Conservation (phyloP, 1,140 invertebrate genomes). For the Aphis gossypii region DNA sequence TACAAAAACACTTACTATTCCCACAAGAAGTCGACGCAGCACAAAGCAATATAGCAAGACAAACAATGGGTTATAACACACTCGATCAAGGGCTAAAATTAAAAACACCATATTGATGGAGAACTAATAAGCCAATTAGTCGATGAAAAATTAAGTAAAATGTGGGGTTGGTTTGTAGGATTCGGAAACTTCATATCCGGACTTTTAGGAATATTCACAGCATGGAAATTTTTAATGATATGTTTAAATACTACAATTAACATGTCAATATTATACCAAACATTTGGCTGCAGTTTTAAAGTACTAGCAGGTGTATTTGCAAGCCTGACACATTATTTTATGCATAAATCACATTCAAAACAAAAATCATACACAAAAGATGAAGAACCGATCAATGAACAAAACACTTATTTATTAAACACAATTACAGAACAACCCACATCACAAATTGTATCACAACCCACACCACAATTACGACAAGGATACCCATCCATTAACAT, state of each 20-base stretch:
- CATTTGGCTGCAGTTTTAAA: slow-evolving; percentile 13
- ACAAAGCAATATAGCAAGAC: slow-evolving; percentile 14
- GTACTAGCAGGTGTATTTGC: neutral
- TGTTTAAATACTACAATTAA: neutral
- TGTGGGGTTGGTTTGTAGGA: neutral
- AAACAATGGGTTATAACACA: neutral
- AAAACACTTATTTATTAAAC: too few relatives aligned
- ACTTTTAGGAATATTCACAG: neutral
- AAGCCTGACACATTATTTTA: neutral
- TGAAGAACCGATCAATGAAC: too few relatives aligned
- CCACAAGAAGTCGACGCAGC: neutral
- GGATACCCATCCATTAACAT: too few relatives aligned
- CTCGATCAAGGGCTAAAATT: neutral
- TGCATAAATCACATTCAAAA: slow-evolving; percentile 12
- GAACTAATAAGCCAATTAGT: neutral
- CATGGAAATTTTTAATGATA: neutral
- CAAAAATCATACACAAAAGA: neutral
- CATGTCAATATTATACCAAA: slow-evolving; percentile 18
- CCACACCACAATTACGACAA: too few relatives aligned
- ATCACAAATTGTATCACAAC: too few relatives aligned
- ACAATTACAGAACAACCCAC: too few relatives aligned
- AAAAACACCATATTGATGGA: neutral
- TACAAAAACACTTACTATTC: slow-evolving; percentile 4
- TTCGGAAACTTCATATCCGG: slow-evolving; percentile 4
- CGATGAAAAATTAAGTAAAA: slow-evolving; percentile 11